Evolutionary conservation across 2,888 invertebrate genomes (phyloP).

Genomic region (Drosophila macrospina): DNA sequence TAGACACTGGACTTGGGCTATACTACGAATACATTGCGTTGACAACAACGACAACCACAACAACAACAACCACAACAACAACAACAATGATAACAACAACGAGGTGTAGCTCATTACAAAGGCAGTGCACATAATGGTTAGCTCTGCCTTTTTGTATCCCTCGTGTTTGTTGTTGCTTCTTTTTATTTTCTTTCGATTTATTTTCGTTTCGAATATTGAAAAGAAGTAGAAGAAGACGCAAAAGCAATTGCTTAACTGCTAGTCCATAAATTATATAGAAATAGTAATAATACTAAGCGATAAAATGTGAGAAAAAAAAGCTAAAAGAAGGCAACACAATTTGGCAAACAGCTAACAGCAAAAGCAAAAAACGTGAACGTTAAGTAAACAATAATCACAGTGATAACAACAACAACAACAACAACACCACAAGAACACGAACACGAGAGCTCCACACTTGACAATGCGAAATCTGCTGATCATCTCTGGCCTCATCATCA

Average conservation of each 20-base stretch:
- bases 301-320: conserved; percentile 28
- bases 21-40: conserved; percentile 24
- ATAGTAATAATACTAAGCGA: conserved; percentile 41
- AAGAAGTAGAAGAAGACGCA: conserved; percentile 26
- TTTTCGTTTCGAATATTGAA: conserved; percentile 67
- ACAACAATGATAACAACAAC: conserved; percentile 36
- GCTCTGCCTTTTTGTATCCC: conserved; percentile 39
- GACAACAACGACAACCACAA: conserved; percentile 41
- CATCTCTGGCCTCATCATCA: conserved; percentile 58
- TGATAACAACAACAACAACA: conserved; percentile 11
- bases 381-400: conserved; percentile 38
- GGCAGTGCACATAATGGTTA: conserved; percentile 80
- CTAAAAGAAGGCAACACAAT: conserved; percentile 27
- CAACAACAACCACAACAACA: conserved; percentile 6
- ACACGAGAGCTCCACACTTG: conserved; percentile 48
- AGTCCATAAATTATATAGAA: conserved; percentile 64
- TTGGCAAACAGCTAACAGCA: too few relatives aligned
- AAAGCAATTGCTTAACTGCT: conserved; percentile 32
- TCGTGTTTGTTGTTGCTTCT: conserved; percentile 4
- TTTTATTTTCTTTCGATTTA: conserved; percentile 59
- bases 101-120: conserved; percentile 77
- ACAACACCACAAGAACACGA: neutral
- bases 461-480: conserved; percentile 71
- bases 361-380: too few relatives aligned
- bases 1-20: conserved; percentile 40